A percentile compares a stretch with the other conserved stretches of the same genome.
Evolutionary conservation across 2,113 vertebrate genomes (phyloP).

Genomic region (Amphilophus citrinellus): DNA sequence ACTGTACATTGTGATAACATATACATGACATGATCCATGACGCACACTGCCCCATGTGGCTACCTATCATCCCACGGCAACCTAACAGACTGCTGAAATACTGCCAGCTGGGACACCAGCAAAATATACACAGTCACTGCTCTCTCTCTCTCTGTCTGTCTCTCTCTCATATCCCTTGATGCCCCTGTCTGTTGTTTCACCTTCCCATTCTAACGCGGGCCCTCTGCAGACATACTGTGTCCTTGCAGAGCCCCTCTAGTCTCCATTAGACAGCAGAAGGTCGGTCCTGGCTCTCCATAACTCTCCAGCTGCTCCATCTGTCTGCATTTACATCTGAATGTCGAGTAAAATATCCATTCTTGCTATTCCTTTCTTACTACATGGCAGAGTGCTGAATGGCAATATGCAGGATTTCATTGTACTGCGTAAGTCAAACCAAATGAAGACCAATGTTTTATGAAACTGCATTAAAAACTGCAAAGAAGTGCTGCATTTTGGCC

Average conservation of each 20-base stretch:
- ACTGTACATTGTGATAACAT: conserved; percentile 9
- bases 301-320: conserved; percentile 67
- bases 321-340: conserved; percentile 32
- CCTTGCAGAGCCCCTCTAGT: conserved; percentile 37
- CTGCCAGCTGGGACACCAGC: conserved; percentile 53
- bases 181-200: conserved; percentile 46
- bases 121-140: conserved; percentile 22
- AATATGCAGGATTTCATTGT: not conserved
- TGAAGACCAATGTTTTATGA: not conserved
- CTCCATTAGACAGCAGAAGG: conserved; percentile 49
- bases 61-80: conserved; percentile 49
- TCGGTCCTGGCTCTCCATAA: not conserved
- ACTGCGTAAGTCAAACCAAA: not conserved
- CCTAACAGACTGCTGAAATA: conserved; percentile 64
- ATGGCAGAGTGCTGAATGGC: not conserved
- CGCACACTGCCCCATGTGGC: conserved; percentile 26
- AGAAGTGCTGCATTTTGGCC: not conserved
- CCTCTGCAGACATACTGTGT: conserved; percentile 15
- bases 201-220: conserved; percentile 22
- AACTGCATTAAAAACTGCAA: not conserved
- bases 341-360: not conserved
- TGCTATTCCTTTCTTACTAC: not conserved
- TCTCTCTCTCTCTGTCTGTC: conserved; percentile 5
- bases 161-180: conserved; percentile 5
- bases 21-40: conserved; percentile 23